Evolutionary conservation across 23 tunicate species (phyloP).

Genomic region (Diplosoma virens): DNA sequence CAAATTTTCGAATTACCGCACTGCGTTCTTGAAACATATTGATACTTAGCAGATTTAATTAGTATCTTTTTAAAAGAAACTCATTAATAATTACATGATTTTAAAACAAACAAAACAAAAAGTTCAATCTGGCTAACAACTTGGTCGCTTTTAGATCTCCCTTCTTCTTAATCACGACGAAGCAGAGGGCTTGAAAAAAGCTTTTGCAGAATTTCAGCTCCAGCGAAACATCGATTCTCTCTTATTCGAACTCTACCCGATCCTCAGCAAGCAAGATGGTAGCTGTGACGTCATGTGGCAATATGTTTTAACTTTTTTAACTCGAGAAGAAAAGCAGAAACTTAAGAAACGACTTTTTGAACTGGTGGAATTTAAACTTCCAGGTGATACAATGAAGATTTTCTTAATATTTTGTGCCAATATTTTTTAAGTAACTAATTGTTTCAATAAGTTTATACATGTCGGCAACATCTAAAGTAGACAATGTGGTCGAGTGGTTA

Average conservation of each 20-base stretch:
- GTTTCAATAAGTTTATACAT: too few species aligned
- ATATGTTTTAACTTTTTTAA: conserved; percentile 33
- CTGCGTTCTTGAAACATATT: too few species aligned
- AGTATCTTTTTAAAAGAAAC: too few species aligned
- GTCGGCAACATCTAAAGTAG: too few species aligned
- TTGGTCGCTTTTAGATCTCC: not conserved
- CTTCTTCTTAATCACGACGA: conserved; percentile 23
- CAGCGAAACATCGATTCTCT: conserved; percentile 40
- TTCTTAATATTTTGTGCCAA: not conserved
- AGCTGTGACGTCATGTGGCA: conserved; percentile 48
- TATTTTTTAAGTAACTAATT: not conserved
- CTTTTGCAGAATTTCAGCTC: conserved; percentile 29
- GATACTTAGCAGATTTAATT: too few species aligned
- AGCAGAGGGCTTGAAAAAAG: conserved; percentile 16
- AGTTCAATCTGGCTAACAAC: not conserved
- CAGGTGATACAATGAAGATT: conserved; percentile 27
- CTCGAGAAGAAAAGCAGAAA: conserved; percentile 23
- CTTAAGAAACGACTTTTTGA: conserved; percentile 43
- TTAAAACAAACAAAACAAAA: not conserved
- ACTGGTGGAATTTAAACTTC: not conserved
- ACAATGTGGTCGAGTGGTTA: too few species aligned
- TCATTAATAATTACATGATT: too few species aligned
- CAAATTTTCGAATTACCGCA: too few species aligned
- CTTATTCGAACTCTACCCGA: conserved; percentile 35
- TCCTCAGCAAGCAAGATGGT: conserved; percentile 24